Base-by-base conservation (phyloP, 2,113 vertebrate genomes). In the Chloebia gouldiae region DNA sequence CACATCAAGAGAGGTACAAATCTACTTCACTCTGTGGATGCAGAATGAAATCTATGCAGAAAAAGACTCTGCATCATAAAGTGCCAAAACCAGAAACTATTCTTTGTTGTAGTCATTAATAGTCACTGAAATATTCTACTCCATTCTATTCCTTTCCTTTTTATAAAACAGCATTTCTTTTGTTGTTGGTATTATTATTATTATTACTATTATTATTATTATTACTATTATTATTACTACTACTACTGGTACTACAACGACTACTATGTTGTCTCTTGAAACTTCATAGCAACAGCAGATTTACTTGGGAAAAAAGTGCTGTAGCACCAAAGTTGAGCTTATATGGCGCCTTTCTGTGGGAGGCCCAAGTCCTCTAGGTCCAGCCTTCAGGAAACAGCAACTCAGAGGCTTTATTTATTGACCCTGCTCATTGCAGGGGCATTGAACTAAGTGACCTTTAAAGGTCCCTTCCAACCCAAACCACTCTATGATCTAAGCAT, bases 331-430 rank as follows among this genome's bases (percentile, higher is more conserved):
- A 94, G 37, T 28, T 30, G 42, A 85, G 25, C 27, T 79, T 57
- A 27, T 50, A 54, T 27, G 33, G 63, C 37, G 71, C 25, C 40
- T 69, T 93, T 57, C 61, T 71, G n/a, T 50, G 22, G 21, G 60
- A 47, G 8, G 19, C 51, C 22, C 0, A 5, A 60, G 59, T n/a
- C 39, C 28, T 86, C 37, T 68, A 88, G 28, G 37, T 88, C 33
- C 66, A 82, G 3, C 40, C n/a, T 79, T 57, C 42, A 73, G 35
- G 39, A 88, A 93, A 60, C 22, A 80, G 69, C 81, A 95, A 61
- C 20, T 86, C 71, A 66, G 68, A 63, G 44, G 49, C 19, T 82
- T 90, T 81, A n/a, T 70, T 61, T 63, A 47, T 57, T 82, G 37
- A 56, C 30, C 20, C 50, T 79, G 37, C 23, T 79, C 30, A 61